Percentiles rank a stretch among this genome's conserved stretches.
Evolutionary conservation across 1,140 invertebrate genomes (phyloP).

Genomic region (Lethrus apterus): DNA sequence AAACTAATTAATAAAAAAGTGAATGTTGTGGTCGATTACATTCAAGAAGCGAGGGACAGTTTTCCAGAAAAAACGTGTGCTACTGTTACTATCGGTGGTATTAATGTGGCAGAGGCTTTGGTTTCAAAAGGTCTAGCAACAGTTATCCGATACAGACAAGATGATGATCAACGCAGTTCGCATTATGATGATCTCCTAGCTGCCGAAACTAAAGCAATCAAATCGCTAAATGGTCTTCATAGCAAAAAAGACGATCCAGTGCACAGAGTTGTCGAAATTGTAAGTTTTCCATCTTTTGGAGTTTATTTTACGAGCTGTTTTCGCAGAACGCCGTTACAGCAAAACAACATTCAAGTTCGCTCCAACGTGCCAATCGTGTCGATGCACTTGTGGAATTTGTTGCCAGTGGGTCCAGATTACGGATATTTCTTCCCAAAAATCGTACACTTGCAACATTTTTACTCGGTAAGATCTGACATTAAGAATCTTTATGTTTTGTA

Average conservation of each 20-base stretch:
- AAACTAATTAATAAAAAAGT: slow-evolving; percentile 95
- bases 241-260: slow-evolving; percentile 77
- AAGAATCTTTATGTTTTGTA: slow-evolving; percentile 42
- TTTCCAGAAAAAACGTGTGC: slow-evolving; percentile 95
- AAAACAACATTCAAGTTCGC: slow-evolving; percentile 85
- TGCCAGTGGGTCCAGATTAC: slow-evolving; percentile 83
- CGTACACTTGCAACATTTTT: slow-evolving; percentile 93
- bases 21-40: slow-evolving; percentile 90
- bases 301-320: slow-evolving; percentile 4
- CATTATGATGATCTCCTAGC: slow-evolving; percentile 90
- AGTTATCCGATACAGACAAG: slow-evolving; percentile 87
- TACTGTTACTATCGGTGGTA: slow-evolving; percentile 77
- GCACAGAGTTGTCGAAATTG: slow-evolving; percentile 82
- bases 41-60: slow-evolving; percentile 86
- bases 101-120: slow-evolving; percentile 90
- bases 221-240: slow-evolving; percentile 75
- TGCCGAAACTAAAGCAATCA: slow-evolving; percentile 88
- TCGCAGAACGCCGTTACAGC: slow-evolving; percentile 67
- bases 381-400: slow-evolving; percentile 95
- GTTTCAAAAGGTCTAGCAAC: slow-evolving; percentile 87
- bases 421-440: slow-evolving; percentile 91
- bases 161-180: slow-evolving; percentile 92
- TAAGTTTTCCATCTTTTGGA: slow-evolving; percentile 36
- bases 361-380: slow-evolving; percentile 76
- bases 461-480: too few species aligned